A percentile compares a stretch with the other conserved stretches of the same genome.
These are phyloP conservation scores for Dermochelys coriacea DNA, from an alignment of 2,797 vertebrate genomes.

Conservation along the genomic window DNA sequence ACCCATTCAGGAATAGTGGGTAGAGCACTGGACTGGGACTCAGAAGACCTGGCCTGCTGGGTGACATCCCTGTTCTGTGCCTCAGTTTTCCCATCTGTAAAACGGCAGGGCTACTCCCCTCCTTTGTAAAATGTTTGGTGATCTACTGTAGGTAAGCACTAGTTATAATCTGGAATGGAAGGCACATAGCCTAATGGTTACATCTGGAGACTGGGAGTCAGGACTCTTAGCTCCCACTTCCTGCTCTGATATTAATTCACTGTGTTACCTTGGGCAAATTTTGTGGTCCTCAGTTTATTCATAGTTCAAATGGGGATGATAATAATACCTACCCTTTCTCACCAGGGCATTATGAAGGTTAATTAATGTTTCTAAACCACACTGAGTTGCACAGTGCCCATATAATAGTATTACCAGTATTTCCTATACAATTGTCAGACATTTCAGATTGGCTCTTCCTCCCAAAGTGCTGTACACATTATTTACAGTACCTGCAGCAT, in stretches of 20 bases:
- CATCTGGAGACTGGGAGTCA: background rate
- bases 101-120: background rate
- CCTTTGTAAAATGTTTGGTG: background rate
- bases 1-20: background rate
- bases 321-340: background rate
- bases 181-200: background rate
- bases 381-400: background rate
- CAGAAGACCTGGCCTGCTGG: background rate
- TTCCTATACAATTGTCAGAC: background rate
- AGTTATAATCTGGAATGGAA: background rate
- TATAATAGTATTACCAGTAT: accelerated
- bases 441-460: background rate
- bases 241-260: background rate
- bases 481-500: background rate
- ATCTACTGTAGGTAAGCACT: background rate
- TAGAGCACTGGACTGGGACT: background rate
- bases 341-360: background rate
- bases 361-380: background rate
- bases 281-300: background rate
- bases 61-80: background rate
- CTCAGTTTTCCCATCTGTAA: background rate
- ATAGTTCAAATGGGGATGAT: background rate
- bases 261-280: background rate
- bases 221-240: background rate
- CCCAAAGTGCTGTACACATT: background rate